These are phyloP conservation scores for Ditula angustiorana DNA, from an alignment of 2,888 invertebrate genomes.

Conservation along the genomic window DNA sequence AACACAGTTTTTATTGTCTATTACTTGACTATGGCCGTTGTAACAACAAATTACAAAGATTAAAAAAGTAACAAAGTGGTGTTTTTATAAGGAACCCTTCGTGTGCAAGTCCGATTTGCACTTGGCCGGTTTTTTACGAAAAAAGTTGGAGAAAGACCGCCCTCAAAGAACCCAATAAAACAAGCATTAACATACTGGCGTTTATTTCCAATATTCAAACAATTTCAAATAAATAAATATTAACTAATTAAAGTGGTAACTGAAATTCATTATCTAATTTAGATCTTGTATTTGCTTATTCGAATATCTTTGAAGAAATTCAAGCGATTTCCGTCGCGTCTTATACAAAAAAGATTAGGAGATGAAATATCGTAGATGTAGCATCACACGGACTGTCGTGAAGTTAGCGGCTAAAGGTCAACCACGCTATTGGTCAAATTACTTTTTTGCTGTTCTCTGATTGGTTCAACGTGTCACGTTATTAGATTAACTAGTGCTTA, in stretches of 20 bases:
- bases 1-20: too few species aligned
- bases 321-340: not conserved
- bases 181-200: slow-evolving; percentile 24
- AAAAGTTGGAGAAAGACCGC: too few species aligned
- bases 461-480: not conserved
- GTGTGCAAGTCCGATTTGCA: too few species aligned
- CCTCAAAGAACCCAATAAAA: too few species aligned
- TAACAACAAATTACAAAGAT: too few species aligned
- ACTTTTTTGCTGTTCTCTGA: not conserved
- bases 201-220: slow-evolving; percentile 36
- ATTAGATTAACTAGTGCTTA: not conserved
- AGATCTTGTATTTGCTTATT: slow-evolving; percentile 19
- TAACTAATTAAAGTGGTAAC: slow-evolving; percentile 31
- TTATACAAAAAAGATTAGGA: not conserved
- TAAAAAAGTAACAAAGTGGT: too few species aligned
- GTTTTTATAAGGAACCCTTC: too few species aligned
- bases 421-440: not conserved
- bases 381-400: not conserved
- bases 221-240: slow-evolving; percentile 33
- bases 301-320: not conserved
- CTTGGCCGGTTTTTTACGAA: too few species aligned
- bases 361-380: not conserved
- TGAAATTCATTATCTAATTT: slow-evolving; percentile 24
- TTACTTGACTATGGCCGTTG: too few species aligned
- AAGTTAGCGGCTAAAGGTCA: not conserved